Evolutionary conservation across 1,140 invertebrate genomes (phyloP), one percentile per base, ranked within the genome.

Genomic region (Aphelenchoides fujianensis): DNA sequence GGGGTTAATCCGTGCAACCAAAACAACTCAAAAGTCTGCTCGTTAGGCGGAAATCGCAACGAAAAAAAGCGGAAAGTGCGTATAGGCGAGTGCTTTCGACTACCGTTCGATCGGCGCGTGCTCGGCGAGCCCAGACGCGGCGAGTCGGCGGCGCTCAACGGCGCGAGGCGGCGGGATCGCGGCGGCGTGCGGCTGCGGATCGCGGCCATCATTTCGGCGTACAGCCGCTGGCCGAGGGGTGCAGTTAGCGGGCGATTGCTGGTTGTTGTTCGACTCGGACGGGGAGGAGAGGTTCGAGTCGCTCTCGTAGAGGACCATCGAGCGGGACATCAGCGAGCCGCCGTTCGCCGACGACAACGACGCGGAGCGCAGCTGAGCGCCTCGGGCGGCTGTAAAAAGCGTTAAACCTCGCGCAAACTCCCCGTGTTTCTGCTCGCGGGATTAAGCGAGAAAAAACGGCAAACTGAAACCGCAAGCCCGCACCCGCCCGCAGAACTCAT

Each of bases 301-400:
- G 12, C 27, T 67, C 55, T 70, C 69, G 27, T 69, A 70, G 12
- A 70, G 28, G 30, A 70, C 35, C 69, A 70, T 70, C 30, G 69
- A 70, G 31, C 54, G 19, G 23, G 69, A 70, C 69, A 70, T 70
- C 16, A 30, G 30, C 9, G 68, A 69, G 19, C 59, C 28, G 35
- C n/a, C n/a, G 3, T 54, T 57, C 5, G 31, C 35, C 2, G 53
- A 41, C 0, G 69, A 70, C 3, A 70, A 32, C 9, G 69, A 70
- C 28, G 69, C 66, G 16, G 69, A 70, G 1, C 67, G 67, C 19
- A 54, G 34, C n/a, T 69, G 67, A 9, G 67, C 30, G 19, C 35
- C 53, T 59, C 55, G 55, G 34, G 23, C 55, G 27, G 34, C 55
- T 59, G 55, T 5, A 59, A 59, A 59, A 59, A 59, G 55, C 55